Conservation (phyloP, 2,113 vertebrate genomes). For the mouse (Mus musculus) region DNA sequence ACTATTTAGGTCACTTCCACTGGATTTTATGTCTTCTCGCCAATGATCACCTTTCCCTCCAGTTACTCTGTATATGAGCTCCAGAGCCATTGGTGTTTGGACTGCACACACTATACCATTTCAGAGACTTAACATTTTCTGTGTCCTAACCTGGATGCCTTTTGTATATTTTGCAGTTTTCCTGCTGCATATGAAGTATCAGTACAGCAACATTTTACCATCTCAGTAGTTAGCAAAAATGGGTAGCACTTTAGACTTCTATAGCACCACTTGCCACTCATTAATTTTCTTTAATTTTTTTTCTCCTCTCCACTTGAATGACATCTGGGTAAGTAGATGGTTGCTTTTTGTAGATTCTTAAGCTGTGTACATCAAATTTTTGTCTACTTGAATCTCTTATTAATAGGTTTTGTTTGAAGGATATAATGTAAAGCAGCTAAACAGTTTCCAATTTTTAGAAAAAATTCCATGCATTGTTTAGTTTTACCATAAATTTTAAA, state of each 20-base stretch:
- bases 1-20: not conserved
- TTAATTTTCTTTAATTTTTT: not conserved
- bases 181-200: not conserved
- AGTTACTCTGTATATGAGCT: not conserved
- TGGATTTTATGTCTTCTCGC: not conserved
- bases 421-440: not conserved
- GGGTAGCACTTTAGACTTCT: not conserved
- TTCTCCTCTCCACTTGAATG: not conserved
- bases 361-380: not conserved
- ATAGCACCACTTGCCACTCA: not conserved
- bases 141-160: not conserved
- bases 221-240: not conserved
- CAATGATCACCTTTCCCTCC: not conserved
- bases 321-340: not conserved
- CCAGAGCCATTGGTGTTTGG: not conserved
- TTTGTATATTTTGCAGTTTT: not conserved
- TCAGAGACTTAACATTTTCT: not conserved
- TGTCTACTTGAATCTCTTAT: not conserved
- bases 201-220: not conserved
- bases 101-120: fast-evolving
- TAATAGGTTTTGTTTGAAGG: not conserved
- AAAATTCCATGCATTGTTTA: not conserved
- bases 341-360: not conserved
- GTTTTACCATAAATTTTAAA: not conserved
- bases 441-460: not conserved